A percentile compares a stretch with the other conserved stretches of the same genome.
Evolutionary conservation across 1,140 invertebrate species (phyloP).

Genomic region (Yoshiicerus persimilis): DNA sequence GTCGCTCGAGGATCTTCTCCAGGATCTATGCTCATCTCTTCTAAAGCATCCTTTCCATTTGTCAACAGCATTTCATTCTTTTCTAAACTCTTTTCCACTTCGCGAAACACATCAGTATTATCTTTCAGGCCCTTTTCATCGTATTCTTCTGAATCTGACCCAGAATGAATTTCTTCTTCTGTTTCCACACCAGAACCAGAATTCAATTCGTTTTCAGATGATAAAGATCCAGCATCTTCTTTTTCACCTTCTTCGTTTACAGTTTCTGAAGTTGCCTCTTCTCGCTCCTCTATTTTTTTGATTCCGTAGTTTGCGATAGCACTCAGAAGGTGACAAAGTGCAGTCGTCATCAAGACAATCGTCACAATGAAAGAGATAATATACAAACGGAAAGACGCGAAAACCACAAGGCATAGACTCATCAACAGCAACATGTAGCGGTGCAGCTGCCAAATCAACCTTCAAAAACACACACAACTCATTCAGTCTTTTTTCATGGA

Average conservation of each 20-base stretch:
- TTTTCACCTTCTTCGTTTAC: too few relatives aligned
- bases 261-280: background rate
- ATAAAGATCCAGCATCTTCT: background rate
- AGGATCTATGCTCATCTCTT: background rate
- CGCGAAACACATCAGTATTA: background rate
- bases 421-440: constrained; percentile 39
- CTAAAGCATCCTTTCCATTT: background rate
- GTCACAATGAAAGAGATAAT: constrained; percentile 38
- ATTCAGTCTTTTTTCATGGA: background rate
- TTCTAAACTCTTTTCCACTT: background rate
- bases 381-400: constrained; percentile 40
- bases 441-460: constrained; percentile 42
- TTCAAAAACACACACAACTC: background rate
- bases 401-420: constrained; percentile 29
- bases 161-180: background rate
- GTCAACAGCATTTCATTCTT: background rate
- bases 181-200: background rate
- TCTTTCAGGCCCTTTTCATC: background rate
- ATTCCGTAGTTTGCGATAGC: background rate
- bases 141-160: background rate
- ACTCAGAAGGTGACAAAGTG: constrained; percentile 30
- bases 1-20: background rate
- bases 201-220: background rate
- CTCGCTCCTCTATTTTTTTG: background rate
- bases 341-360: constrained; percentile 29